These are phyloP conservation scores for Aelia acuminata DNA, from an alignment of 2,888 invertebrate species.

Conservation along the genomic window DNA sequence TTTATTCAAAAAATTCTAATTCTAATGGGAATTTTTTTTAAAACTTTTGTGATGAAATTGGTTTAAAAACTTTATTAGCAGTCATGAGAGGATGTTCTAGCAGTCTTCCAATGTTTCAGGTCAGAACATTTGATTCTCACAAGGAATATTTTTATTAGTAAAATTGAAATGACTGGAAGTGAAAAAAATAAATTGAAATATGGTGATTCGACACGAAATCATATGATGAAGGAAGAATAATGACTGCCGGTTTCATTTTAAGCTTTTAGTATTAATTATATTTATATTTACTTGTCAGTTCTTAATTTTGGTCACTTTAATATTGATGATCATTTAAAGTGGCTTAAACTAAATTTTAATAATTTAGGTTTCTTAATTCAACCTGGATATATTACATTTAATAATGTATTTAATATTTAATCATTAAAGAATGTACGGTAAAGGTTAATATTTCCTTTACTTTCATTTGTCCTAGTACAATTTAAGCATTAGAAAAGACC, in stretches of 20 bases:
- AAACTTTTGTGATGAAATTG: neutral
- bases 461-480: neutral
- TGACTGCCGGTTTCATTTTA: neutral
- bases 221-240: neutral
- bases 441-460: neutral
- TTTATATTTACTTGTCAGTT: neutral
- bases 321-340: neutral
- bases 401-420: neutral
- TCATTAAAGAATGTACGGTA: neutral
- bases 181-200: neutral
- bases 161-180: neutral
- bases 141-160: neutral
- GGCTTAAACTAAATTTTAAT: neutral
- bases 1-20: too few species aligned
- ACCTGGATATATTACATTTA: neutral
- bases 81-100: neutral
- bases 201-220: neutral
- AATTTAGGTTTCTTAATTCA: neutral
- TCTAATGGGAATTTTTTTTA: too few species aligned
- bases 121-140: neutral
- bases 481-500: neutral
- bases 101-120: slow-evolving; percentile 9
- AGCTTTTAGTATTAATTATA: neutral
- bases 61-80: neutral
- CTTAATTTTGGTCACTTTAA: neutral